phyloP scores from a whole-genome alignment of 2,888 invertebrate species.

The Choristoneura rosaceana region DNA sequence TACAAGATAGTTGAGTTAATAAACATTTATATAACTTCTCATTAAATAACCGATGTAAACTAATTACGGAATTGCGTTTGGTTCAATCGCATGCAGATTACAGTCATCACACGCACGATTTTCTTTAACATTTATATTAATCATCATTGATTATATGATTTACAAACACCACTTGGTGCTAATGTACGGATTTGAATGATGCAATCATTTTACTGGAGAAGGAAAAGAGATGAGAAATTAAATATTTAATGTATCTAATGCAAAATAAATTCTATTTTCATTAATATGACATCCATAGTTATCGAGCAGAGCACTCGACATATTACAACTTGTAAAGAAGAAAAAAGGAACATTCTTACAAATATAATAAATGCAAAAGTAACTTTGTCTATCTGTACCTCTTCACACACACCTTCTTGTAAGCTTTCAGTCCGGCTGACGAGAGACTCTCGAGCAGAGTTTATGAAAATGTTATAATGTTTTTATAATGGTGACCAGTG shows the following conservation, averaged over 20 bases:
- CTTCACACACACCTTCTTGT: too few species aligned
- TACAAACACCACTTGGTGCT: constrained; percentile 3
- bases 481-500: too few species aligned
- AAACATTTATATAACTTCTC: neutral
- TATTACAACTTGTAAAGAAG: too few species aligned
- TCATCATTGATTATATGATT: constrained; percentile 19
- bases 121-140: constrained; percentile 22
- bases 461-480: too few species aligned
- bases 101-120: constrained; percentile 21
- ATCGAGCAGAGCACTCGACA: too few species aligned
- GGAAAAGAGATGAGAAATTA: neutral
- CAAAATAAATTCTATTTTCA: neutral
- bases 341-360: too few species aligned
- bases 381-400: too few species aligned
- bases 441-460: too few species aligned
- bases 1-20: neutral
- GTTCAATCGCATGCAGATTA: constrained; percentile 9
- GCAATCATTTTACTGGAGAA: neutral
- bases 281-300: too few species aligned
- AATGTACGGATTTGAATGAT: constrained; percentile 21
- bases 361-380: too few species aligned
- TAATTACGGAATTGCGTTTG: constrained; percentile 19
- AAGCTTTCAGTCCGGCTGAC: too few species aligned
- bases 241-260: neutral
- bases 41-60: constrained; percentile 3